These are phyloP conservation scores for Helarctos malayanus DNA, from an alignment of 2,797 vertebrate species.

Conservation along the genomic window DNA sequence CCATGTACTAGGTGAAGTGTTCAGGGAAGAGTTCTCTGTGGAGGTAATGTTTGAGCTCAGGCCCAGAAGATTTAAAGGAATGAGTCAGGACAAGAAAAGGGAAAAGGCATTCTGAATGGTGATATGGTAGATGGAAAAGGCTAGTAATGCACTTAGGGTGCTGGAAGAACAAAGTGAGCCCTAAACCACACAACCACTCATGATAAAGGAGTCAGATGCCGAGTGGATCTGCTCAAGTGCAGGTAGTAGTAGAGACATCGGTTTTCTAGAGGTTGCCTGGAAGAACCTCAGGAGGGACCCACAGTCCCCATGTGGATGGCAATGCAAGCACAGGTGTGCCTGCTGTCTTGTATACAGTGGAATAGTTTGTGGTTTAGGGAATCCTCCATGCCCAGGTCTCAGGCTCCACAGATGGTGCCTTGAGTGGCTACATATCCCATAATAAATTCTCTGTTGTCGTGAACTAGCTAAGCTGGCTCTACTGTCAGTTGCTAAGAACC, in stretches of 20 bases:
- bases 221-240: no score
- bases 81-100: neutral
- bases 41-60: neutral
- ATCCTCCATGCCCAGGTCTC: neutral
- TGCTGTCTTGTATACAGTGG: rapidly evolving
- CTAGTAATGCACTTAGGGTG: neutral
- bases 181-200: neutral
- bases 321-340: rapidly evolving
- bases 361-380: neutral
- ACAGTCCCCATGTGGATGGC: rapidly evolving
- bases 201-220: no score
- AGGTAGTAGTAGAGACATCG: neutral
- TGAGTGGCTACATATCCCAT: neutral
- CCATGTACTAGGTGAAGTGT: neutral
- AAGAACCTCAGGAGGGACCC: neutral
- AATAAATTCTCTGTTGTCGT: neutral
- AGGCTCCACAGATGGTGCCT: neutral
- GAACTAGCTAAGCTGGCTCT: neutral
- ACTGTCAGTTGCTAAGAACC: neutral
- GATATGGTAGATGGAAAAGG: neutral
- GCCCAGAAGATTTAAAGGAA: neutral
- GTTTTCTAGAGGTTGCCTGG: neutral
- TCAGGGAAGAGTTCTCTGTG: neutral
- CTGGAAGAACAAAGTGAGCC: neutral
- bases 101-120: neutral